Base-by-base conservation (phyloP, 2,888 invertebrate genomes). In the Trilocha varians region DNA sequence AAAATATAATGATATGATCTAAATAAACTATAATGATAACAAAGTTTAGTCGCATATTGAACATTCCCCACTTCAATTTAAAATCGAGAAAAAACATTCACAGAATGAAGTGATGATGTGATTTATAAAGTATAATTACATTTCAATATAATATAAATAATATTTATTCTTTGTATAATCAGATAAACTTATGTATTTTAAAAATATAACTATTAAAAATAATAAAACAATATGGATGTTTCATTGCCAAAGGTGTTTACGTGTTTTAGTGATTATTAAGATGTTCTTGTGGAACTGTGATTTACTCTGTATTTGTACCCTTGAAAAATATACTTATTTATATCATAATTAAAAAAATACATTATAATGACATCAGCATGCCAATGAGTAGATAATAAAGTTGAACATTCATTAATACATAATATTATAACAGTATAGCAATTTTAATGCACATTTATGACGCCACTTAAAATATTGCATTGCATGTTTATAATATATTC, bases 101-200 rank as follows among this genome's bases (percentile, higher is more conserved):
- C 14, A 13, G 13, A 44, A 38, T 41, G 41, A 59, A 50, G 51
- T 53, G 37, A 17, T 38, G 43, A 42, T 57, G 55, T 56, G 59
- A 62, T 57, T 56, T 62, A 59, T 62, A 62, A 59, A 59, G 55
- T 55, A 53, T 52, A 48, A 32, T 16, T 9, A 37, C 25, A 14
- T 17, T 33, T 39, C 8, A 45, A 47, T 40, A 47, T 39, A 33
- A 42, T 48, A 45, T 45, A 35, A 36, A 52, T 45, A 25, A 25
- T 25, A 25, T 25, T 25, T 52, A 38, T 44, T 36, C 47, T 46
- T 49, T 45, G 42, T 42, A 45, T 35, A 47, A 43, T 44, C 43
- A 47, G 25, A 46, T 47, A 47, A 47, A 47, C 48, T 50, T 41
- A 49, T 53, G 41, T 46, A 47, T 49, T 42, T 49, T 44, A 41